Evolutionary conservation across 2,797 vertebrate genomes (phyloP), one percentile per base, ranked within the genome.

Genomic region (Dendrocincla tyrannina): DNA sequence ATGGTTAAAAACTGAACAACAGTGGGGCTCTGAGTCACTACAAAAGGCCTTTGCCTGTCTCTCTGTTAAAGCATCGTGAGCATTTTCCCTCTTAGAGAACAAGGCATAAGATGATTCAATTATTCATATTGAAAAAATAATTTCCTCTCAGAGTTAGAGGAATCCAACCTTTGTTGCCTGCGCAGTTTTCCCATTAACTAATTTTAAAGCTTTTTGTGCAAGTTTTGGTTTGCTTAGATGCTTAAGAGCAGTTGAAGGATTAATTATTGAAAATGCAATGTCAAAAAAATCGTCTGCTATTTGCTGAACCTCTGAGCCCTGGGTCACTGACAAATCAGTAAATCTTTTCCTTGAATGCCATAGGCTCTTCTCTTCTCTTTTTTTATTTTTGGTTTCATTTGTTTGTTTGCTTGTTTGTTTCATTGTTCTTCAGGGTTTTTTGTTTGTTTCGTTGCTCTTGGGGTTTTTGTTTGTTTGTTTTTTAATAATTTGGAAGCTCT

Each of bases 41-140:
- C 39, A 68, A 70, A 85, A 75, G 64, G 35, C 10, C 30, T 77
- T 93, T 92, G 58, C 42, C 47, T 91, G 28, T 63, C 44, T 39
- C 20, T 27, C 55, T 76, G 49, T 25, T 76, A 15, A 75, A 84
- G n/a, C 28, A 59, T 39, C 24, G 2, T 9, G 35, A 72, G 23
- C 35, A 30, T 91, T 89, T 95, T 93, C 28, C 25, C 14, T 83
- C 42, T 88, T 58, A 59, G 20, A 79, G 46, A 72, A 24, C 16
- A 74, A 88, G 49, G 27, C 39, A 59, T 42, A 70, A 56, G 47
- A 39, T 17, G 25, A 41, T 93, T 86, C 19, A 55, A 28, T 91
- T 77, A 68, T 72, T 87, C 24, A 60, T 58, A 9, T 1, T 68
- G 41, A 49, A 94, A 92, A 89, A 83, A 74, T 32, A 28, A 60